phyloP scores from a whole-genome alignment of 2,888 invertebrate genomes.

The Suillia variegata region DNA sequence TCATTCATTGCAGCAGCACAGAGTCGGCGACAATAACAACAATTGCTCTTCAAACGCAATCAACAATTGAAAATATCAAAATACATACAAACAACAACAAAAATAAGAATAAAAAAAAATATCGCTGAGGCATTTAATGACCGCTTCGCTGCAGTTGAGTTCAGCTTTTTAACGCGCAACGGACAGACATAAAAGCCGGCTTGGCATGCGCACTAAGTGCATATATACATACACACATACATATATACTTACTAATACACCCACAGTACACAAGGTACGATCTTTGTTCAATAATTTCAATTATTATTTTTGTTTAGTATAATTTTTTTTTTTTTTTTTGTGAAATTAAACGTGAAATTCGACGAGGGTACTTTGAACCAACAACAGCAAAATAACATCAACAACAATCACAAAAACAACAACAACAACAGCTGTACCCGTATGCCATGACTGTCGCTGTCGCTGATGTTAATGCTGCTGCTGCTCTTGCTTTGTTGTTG shows the following conservation, averaged over 20 bases:
- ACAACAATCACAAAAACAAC: too few relatives aligned
- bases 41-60: slow-evolving; percentile 25
- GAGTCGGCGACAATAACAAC: not conserved
- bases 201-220: not conserved
- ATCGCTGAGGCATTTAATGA: not conserved
- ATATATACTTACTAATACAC: too few relatives aligned
- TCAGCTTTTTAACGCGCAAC: not conserved
- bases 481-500: slow-evolving; percentile 7
- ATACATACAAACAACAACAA: slow-evolving; percentile 3
- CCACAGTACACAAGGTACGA: too few relatives aligned
- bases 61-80: slow-evolving; percentile 12
- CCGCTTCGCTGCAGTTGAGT: not conserved
- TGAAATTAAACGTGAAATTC: not conserved
- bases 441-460: slow-evolving; percentile 9
- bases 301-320: not conserved
- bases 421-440: too few relatives aligned
- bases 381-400: not conserved
- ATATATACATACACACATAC: too few relatives aligned
- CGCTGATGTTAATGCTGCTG: not conserved
- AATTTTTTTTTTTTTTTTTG: not conserved
- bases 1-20: slow-evolving; percentile 9
- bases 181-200: not conserved
- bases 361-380: not conserved
- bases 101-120: not conserved
- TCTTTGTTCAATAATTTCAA: not conserved